Conservation (phyloP, 2,113 vertebrate genomes). For the Atractosteus spatula region DNA sequence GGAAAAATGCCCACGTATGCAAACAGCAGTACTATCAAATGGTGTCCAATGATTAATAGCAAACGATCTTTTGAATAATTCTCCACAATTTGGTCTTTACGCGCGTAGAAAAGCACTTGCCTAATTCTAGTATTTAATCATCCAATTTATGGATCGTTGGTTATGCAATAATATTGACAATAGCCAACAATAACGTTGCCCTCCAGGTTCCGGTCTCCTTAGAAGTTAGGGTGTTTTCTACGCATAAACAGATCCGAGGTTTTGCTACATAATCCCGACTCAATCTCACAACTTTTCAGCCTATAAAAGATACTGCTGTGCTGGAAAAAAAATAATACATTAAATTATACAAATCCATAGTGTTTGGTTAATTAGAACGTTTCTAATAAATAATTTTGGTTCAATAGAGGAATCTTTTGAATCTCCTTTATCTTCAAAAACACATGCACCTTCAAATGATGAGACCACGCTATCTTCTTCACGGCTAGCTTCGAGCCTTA, state of each 20-base stretch:
- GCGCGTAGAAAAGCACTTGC: neutral
- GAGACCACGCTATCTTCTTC: slow-evolving; percentile 46
- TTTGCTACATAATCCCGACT: too few species aligned
- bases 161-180: neutral
- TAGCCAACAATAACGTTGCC: neutral
- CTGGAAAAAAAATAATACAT: neutral
- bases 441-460: slow-evolving; percentile 37
- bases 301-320: neutral
- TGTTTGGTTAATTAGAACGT: neutral
- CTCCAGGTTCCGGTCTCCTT: neutral
- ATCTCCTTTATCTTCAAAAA: slow-evolving; percentile 32
- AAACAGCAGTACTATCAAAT: slow-evolving; percentile 7
- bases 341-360: neutral
- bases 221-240: too few species aligned
- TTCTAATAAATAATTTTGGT: neutral
- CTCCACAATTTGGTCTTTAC: neutral
- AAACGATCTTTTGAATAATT: neutral
- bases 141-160: neutral
- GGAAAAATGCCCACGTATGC: neutral
- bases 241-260: too few species aligned
- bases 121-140: neutral
- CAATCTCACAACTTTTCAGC: neutral
- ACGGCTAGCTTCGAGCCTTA: slow-evolving; percentile 65
- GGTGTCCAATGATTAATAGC: neutral
- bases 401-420: neutral